phyloP scores from a whole-genome alignment of 2,888 invertebrate genomes.

The Leptura quadrifasciata region DNA sequence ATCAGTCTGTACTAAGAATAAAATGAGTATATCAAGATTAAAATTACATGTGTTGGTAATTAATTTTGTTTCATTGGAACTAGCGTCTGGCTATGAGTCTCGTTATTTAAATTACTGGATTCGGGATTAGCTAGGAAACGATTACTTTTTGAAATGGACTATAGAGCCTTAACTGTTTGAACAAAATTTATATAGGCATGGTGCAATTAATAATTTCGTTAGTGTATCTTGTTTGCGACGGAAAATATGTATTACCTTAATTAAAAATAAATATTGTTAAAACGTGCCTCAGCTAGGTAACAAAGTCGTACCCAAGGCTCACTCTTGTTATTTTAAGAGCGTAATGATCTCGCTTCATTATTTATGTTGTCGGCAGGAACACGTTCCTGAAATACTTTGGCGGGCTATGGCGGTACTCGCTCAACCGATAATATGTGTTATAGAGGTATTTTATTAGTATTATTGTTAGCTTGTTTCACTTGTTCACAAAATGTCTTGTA shows the following conservation, averaged over 20 bases:
- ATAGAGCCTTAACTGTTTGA: no score
- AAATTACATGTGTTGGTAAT: no score
- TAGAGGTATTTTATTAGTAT: not conserved
- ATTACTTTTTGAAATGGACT: no score
- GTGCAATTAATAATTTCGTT: not conserved
- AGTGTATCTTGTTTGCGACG: not conserved
- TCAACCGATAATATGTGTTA: not conserved
- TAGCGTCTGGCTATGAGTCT: no score
- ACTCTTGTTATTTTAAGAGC: conserved; percentile 1
- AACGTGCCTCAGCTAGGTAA: not conserved
- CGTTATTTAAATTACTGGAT: no score
- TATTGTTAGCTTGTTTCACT: not conserved
- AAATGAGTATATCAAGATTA: no score
- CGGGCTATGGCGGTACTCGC: not conserved
- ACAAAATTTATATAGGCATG: no score
- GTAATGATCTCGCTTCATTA: not conserved
- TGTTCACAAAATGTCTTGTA: no score
- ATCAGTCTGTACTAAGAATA: no score
- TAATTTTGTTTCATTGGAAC: no score
- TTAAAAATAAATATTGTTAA: conserved; percentile 5
- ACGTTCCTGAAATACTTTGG: not conserved
- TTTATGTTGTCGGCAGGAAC: not conserved
- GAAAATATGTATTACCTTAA: not conserved
- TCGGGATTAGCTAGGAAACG: no score
- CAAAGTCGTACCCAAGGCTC: not conserved